These are phyloP conservation scores for Agriopis marginaria DNA, from an alignment of 2,888 invertebrate genomes.

Conservation along the genomic window DNA sequence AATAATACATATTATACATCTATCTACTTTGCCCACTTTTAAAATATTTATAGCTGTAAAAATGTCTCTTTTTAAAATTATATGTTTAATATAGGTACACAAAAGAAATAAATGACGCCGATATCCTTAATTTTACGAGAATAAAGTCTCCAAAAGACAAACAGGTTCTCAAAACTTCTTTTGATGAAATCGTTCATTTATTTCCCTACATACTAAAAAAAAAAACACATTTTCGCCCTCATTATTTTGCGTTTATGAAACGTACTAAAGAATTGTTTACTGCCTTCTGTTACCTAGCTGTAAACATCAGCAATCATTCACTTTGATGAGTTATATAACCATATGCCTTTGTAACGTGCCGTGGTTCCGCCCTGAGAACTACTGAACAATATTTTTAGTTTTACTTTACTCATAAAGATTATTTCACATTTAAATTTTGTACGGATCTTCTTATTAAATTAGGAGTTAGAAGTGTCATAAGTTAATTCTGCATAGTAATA, in stretches of 20 bases:
- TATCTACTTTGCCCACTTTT: not conserved
- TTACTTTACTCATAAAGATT: too few relatives aligned
- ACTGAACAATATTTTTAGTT: too few relatives aligned
- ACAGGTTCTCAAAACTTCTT: not conserved
- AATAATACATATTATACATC: too few relatives aligned
- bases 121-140: too few relatives aligned
- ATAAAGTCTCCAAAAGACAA: not conserved
- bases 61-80: not conserved
- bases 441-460: not conserved
- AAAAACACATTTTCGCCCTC: not conserved
- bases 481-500: slow-evolving; percentile 34
- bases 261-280: slow-evolving; percentile 11
- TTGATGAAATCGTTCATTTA: not conserved
- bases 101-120: slow-evolving; percentile 5
- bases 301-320: slow-evolving; percentile 10
- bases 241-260: slow-evolving; percentile 6
- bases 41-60: not conserved
- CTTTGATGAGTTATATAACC: slow-evolving; percentile 4
- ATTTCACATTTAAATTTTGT: not conserved
- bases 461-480: slow-evolving; percentile 15
- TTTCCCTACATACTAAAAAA: not conserved
- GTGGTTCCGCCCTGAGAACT: not conserved
- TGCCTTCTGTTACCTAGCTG: slow-evolving; percentile 5
- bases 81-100: not conserved
- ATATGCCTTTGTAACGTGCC: slow-evolving; percentile 1